Conservation (phyloP, 2,113 vertebrate species). For the Paradoxurus hermaphroditus region DNA sequence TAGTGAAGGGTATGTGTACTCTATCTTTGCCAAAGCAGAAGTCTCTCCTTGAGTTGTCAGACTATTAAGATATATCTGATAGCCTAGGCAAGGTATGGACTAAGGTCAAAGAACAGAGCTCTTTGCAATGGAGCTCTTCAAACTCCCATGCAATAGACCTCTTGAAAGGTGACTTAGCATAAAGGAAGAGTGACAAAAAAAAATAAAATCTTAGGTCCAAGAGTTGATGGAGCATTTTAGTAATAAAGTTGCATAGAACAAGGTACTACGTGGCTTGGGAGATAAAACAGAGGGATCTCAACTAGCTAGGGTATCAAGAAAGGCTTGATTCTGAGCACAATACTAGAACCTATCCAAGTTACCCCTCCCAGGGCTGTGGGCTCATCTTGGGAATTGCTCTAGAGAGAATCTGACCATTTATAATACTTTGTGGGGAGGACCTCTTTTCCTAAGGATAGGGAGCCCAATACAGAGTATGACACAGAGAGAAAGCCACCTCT, state of each 20-base stretch:
- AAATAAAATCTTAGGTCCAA: not conserved
- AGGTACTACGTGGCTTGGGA: not conserved
- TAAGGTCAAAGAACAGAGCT: not conserved
- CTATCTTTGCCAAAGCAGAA: not conserved
- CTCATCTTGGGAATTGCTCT: not conserved
- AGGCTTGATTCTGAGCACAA: not conserved
- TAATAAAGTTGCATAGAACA: not conserved
- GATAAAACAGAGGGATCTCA: not conserved
- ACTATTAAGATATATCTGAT: not conserved
- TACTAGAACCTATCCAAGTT: not conserved
- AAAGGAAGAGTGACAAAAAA: not conserved
- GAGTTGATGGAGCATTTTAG: not conserved
- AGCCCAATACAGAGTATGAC: not conserved
- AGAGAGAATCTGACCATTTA: not conserved
- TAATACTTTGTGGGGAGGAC: not conserved
- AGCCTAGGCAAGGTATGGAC: not conserved
- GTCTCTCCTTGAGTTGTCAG: not conserved
- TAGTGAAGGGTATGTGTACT: not conserved
- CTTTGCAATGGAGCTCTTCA: not conserved
- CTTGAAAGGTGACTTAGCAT: not conserved
- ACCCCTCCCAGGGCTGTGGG: not conserved
- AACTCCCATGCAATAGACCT: not conserved
- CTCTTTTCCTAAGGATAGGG: not conserved
- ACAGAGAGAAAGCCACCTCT: not conserved
- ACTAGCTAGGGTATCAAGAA: not conserved